Base-by-base conservation (phyloP, 2,797 vertebrate genomes). In the Cirrhinus mrigala region DNA sequence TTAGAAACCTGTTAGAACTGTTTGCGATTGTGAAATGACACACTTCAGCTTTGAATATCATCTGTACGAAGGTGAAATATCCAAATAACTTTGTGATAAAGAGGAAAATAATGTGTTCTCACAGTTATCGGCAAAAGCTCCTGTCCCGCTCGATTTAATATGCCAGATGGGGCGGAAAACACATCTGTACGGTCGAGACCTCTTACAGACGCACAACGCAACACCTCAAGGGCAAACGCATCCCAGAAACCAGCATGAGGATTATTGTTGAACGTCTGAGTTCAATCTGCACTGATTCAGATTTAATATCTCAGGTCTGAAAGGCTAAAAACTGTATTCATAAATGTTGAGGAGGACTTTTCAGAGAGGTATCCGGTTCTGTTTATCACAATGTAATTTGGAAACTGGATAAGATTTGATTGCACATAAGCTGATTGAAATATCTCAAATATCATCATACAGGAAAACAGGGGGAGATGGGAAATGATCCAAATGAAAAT, bases 251-350 rank as follows among this genome's bases (percentile, higher is more conserved):
- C 27, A 74, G 16, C 86, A 88, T 40, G 33, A 24, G 44, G 40
- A 88, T 77, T 78, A 27, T 2, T 11, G 16, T 2, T 54, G 87
- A 84, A 90, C 70, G 87, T 89, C 3, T 29, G 10, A 88, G 80
- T 86, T 60, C 81, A 20, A 9, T 11, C 22, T 52, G n/a, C 6
- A 54, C 29, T 1, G 15, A 54, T 44, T 70, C 69, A 46, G n/a
- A 70, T 16, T 22, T 2, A 29, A 3, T 46, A 33, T 10, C 29
- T 24, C 46, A 44, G 20, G 56, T 50, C 11, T 46, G 14, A 58
- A 11, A 20, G 58, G 56, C 20, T 18, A n/a, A 60, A 48, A 48
- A 46, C 3, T 16, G 27, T 18, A 14, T 20, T 48, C 9, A 20
- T 6, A 82, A 48, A 82, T 6, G 20, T 8, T 22, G 20, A 24